Base-by-base conservation (phyloP, 2,888 invertebrate genomes). In the Noctua pronuba region DNA sequence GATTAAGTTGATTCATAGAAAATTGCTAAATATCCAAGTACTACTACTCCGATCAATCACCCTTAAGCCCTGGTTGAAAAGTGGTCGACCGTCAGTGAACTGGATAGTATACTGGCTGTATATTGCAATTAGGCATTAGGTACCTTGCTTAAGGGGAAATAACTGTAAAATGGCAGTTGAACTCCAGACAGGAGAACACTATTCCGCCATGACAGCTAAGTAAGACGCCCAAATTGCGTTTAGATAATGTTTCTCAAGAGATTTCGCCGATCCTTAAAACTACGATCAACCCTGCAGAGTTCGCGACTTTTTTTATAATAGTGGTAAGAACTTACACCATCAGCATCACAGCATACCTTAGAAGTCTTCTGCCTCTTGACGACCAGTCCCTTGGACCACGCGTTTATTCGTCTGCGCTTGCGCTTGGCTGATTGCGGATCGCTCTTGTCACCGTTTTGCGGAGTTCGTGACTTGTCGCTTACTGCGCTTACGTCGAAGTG, bases 311-410 rank as follows among this genome's bases (percentile, higher is more conserved):
- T 62, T 52, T 24, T 38, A 60, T 60, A 52, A 3, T 46, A 10
- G 38, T 62, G 3, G 4, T n/a, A 21, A 46, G 8, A 46, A 79
- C 65, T 79, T 46, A 81, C 46, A 79, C 65, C 18, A 58, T 46
- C 46, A 31, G 38, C 24, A 44, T 35, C 62, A 60, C 46, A 69
- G 70, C 78, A 80, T 88, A 96, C 96, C 95, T 94, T 95, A 46
- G 94, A 79, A 18, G 95, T 95, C 87, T 88, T 95, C 67, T 92
- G 92, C 44, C 96, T 91, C 83, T 96, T 97, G 11, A 92, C 94
- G 1, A 96, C 94, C 69, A 95, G 84, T 3, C 96, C 96, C 82
- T 96, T 96, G 7, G 96, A 95, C 96, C 95, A 96, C 0, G 95
- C 93, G 90, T 96, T 96, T 80, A 95, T 95, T 44, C 96, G 91